Evolutionary conservation across 1,140 invertebrate species (phyloP).

Genomic region (Bombus soroeensis): DNA sequence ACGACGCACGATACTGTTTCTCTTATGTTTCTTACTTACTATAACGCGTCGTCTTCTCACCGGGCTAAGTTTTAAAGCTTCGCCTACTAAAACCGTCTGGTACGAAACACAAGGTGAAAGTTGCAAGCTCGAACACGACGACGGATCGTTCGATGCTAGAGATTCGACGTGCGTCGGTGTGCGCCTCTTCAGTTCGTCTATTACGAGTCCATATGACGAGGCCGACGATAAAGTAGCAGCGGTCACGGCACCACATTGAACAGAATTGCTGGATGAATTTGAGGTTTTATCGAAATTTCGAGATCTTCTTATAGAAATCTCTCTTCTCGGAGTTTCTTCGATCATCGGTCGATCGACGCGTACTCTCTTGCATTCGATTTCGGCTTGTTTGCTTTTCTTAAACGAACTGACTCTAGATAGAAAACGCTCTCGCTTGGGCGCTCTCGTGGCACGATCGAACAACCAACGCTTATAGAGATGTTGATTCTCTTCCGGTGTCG

Average conservation of each 20-base stretch:
- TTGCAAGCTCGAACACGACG: background rate
- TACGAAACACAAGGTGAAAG: conserved; percentile 16
- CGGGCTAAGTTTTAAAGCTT: conserved; percentile 55
- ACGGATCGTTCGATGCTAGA: background rate
- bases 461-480: conserved; percentile 45
- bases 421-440: conserved; percentile 49
- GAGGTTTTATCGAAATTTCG: background rate
- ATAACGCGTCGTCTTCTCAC: conserved; percentile 60
- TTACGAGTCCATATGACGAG: background rate
- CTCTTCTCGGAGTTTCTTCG: conserved; percentile 52
- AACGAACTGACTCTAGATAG: conserved; percentile 59
- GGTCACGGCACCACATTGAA: background rate
- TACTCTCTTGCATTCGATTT: conserved; percentile 1
- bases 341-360: conserved; percentile 10
- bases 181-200: conserved; percentile 15
- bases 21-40: conserved; percentile 56
- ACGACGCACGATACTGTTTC: conserved; percentile 66
- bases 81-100: conserved; percentile 36
- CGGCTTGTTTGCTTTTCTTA: conserved; percentile 42
- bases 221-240: background rate
- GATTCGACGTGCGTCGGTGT: too few species aligned
- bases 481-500: conserved; percentile 60
- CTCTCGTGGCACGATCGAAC: conserved; percentile 50
- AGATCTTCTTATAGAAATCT: background rate
- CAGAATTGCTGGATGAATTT: background rate